These are phyloP conservation scores for Cephus spinipes DNA, from an alignment of 2,888 invertebrate genomes.

Conservation along the genomic window DNA sequence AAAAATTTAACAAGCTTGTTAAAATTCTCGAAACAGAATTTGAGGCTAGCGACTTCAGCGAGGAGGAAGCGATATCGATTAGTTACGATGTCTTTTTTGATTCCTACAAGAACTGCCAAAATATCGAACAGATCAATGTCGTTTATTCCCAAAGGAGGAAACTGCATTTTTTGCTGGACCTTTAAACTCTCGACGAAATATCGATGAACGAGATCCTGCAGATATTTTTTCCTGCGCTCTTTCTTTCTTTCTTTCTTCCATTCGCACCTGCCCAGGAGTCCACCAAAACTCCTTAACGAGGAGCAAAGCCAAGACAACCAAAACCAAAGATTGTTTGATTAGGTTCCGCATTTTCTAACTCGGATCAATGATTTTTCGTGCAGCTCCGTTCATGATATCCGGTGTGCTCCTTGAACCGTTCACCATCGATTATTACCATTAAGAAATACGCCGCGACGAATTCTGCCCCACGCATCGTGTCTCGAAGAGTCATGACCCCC, in stretches of 20 bases:
- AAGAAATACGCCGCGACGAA: constrained; percentile 6
- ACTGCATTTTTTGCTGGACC: background rate
- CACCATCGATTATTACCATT: background rate
- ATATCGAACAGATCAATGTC: background rate
- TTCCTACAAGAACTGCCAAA: background rate
- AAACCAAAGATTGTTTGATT: background rate
- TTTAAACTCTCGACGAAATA: background rate
- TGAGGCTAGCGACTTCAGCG: background rate
- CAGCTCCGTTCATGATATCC: background rate
- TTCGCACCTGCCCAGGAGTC: background rate
- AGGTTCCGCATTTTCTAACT: background rate
- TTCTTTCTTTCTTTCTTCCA: background rate
- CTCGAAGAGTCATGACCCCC: background rate
- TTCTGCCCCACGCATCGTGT: background rate
- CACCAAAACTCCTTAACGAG: background rate
- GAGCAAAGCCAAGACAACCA: background rate
- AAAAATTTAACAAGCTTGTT: background rate
- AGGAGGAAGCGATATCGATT: background rate
- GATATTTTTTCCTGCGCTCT: background rate
- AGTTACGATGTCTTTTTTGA: background rate
- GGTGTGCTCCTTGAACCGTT: constrained; percentile 2
- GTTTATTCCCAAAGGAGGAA: background rate
- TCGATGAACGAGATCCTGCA: background rate
- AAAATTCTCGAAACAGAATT: background rate
- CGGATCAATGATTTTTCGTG: constrained; percentile 9